Base-by-base conservation (phyloP, 1,140 invertebrate species). In the Drosophila sproati region DNA sequence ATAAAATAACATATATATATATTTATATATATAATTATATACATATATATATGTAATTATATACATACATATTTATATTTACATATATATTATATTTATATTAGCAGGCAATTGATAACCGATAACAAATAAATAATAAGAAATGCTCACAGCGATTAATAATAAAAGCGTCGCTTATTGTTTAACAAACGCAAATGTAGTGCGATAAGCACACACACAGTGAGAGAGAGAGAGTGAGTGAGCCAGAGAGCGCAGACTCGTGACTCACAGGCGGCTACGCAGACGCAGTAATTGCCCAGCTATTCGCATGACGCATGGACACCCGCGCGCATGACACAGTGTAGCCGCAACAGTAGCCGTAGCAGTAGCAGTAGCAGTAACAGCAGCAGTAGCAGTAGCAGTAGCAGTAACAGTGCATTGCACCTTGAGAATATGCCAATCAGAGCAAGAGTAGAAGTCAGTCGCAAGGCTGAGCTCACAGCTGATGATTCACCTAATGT, bases 401-500 rank as follows among this genome's bases (percentile, higher is more conserved):
- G 20, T 20, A 20, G 1, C 20, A 20, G 54, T 66, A 55, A 41
- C 54, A 67, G 70, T 64, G 43, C 62, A 73, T 57, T 77, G 62
- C 61, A 73, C 69, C 71, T 73, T 73, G 48, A 12, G 12, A 34
- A 29, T n/a, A 31, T 39, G 6, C 8, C 43, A 45, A 29, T 31
- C n/a, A 5, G 41, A 50, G 48, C 2, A 12, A 52, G 55, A 55
- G 39, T 66, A 66, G 70, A 64, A 69, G 64, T 45, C 41, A 32
- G 37, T 29, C 35, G 31, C 67, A 51, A 43, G 45, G 47, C 55
- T 31, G 48, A n/a, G 37, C 35, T n/a, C 32, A 63, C 52, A 71
- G 59, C 68, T 63, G 66, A 72, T 70, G 73, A 70, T 71, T 75
- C 68, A 75, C 39, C 54, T 62, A 64, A 70, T 47, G 66, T 67